Evolutionary conservation across 2,113 vertebrate genomes (phyloP), one percentile per base, ranked within the genome.

Genomic region (Aphyosemion australe): DNA sequence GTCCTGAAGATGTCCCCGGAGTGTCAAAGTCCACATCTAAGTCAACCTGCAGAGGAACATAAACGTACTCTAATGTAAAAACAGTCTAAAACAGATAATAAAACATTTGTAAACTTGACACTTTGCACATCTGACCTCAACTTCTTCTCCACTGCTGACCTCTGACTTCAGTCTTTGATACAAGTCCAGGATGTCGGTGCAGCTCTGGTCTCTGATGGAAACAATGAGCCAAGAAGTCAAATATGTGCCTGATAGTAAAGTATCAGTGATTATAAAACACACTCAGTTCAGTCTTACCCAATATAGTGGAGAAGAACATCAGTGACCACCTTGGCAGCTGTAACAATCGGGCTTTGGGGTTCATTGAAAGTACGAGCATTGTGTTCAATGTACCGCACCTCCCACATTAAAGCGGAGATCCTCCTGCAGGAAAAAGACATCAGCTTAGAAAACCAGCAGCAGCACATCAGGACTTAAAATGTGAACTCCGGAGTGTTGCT

Each of bases 361-460:
- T 99, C 97, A 1, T 99, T 99, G 90, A 99, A 99, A 69, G 96
- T 98, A 87, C 95, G 93, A 61, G 96, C 96, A 18, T 99, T 99
- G 87, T 99, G 97, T 67, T 99, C 97, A 55, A 99, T 96, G 84
- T 99, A 99, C 60, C 97, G 94, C 47, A 99, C 97, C 84, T 99
- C 97, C 97, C 97, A 99, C 95, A 99, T 99, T 71, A 99, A 90
- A 1, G 97, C 97, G 65, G 97, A 99, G 90, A 99, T 98, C 77
- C 97, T 94, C 92, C 97, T 99, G 50, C 9, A 67, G 69, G 46
- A 64, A 69, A 78, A 12, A 70, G 9, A 60, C 13, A 45, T 18
- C 47, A 26, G 19, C 6, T 26, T 42, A 18, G 69, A 61, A 48
- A 26, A 26, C 26, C 26, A 26, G 26, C 26, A 47, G 64, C 6